Conservation (phyloP, 2,113 vertebrate genomes). For the Gambusia affinis region DNA sequence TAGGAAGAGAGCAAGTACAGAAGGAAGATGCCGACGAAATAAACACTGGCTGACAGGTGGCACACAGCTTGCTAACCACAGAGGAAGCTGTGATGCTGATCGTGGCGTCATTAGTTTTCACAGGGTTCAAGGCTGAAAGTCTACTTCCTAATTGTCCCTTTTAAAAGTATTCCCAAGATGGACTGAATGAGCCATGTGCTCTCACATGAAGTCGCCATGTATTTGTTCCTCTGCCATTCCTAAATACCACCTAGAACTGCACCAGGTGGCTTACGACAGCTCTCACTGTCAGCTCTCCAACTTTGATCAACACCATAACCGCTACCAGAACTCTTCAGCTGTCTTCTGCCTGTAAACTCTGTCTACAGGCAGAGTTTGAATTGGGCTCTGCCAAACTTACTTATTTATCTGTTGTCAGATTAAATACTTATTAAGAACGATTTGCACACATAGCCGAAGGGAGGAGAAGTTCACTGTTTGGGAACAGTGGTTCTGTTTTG, state of each 20-base stretch:
- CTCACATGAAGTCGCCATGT: conserved; percentile 17
- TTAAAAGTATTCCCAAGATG: conserved; percentile 35
- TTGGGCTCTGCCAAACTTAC: conserved; percentile 19
- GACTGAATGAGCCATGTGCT: conserved; percentile 22
- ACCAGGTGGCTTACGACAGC: conserved; percentile 24
- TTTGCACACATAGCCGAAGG: conserved; percentile 47
- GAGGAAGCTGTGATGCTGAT: conserved; percentile 67
- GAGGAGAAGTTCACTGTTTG: conserved; percentile 36
- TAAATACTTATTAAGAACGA: conserved; percentile 57
- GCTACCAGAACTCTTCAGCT: background rate
- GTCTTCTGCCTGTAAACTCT: background rate
- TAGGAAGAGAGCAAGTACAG: conserved; percentile 26
- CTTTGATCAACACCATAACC: conserved; percentile 26
- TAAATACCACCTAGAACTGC: background rate
- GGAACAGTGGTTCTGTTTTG: conserved; percentile 38
- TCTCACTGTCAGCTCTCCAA: conserved; percentile 25
- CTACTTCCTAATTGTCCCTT: conserved; percentile 56
- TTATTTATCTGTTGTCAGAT: conserved; percentile 51
- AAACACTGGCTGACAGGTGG: conserved; percentile 63
- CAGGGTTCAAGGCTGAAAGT: conserved; percentile 36
- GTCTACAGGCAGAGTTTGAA: conserved; percentile 33
- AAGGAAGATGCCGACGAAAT: conserved; percentile 26
- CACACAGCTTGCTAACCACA: conserved; percentile 67
- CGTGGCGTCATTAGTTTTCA: conserved; percentile 56
- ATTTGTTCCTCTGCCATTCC: conserved; percentile 13